Evolutionary conservation across 2,797 vertebrate species (phyloP), one percentile per base, ranked within the genome.

Genomic region (Coregonus ussuriensis): DNA sequence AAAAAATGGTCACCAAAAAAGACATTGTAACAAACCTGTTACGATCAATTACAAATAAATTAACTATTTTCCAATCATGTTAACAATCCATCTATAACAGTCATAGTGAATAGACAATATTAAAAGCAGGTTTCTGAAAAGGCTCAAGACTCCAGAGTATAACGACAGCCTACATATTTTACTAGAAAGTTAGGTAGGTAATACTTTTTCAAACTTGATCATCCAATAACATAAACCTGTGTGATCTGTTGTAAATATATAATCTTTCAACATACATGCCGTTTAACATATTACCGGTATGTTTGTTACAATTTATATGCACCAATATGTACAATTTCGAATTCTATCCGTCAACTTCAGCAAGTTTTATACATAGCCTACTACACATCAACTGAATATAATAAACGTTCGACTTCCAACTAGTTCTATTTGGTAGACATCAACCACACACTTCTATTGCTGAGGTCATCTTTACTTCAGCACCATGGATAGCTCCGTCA

Each of bases 401-500:
- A 47, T 47, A 13, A 47, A 47, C 41, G 41, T 9, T 47, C 11
- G 3, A 47, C 41, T 47, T 47, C 41, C 41, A 9, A 47, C 41
- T 47, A 47, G 9, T 11, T 47, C 2, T 21, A 62, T 2, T n/a
- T 62, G n/a, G 21, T 15, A 21, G 56, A n/a, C 18, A 21, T 62
- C 56, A 3, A 25, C n/a, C n/a, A 21, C 59, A 25, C 59, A 62
- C 14, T 15, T 56, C 65, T 33, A 31, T 4, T 2, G 2, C 9
- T 63, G 2, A 21, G 72, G 4, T 6, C 0, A 41, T 14, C 52
- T 47, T 9, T 0, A 15, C 9, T 93, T 94, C 93, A 95, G 94
- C 71, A 95, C 94, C 93, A 77, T 33, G 92, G 94, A 94, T 84
- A 94, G 93, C 87, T 83, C 87, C 78, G 2, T 9, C 14, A 0